phyloP scores from a whole-genome alignment of 1,140 invertebrate genomes.

The Bombus sibiricus region DNA sequence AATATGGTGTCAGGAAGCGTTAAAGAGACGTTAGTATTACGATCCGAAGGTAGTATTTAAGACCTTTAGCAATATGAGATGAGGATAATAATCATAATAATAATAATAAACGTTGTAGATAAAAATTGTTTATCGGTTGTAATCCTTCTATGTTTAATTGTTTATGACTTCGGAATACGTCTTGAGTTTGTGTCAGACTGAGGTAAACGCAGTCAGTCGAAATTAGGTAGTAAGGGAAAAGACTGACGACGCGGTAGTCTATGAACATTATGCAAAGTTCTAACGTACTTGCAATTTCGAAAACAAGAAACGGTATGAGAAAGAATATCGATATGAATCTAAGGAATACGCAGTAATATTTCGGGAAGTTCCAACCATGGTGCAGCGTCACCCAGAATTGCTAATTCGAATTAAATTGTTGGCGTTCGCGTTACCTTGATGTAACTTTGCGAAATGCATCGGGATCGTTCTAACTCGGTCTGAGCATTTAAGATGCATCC shows the following conservation, averaged over 20 bases:
- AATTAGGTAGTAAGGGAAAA: too few relatives aligned
- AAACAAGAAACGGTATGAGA: too few relatives aligned
- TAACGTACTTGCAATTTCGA: too few relatives aligned
- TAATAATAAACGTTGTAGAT: background rate
- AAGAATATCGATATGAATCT: background rate
- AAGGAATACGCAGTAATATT: background rate
- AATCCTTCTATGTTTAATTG: too few relatives aligned
- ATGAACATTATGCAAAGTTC: too few relatives aligned
- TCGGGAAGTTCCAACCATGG: background rate
- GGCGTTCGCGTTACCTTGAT: background rate
- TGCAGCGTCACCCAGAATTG: slow-evolving; percentile 40
- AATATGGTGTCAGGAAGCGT: background rate
- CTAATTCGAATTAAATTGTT: slow-evolving; percentile 34
- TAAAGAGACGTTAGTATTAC: background rate
- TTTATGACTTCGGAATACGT: too few relatives aligned
- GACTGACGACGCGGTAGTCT: too few relatives aligned
- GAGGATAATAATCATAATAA: background rate
- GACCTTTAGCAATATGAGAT: background rate
- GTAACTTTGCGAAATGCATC: slow-evolving; percentile 29
- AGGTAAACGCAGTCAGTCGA: too few relatives aligned
- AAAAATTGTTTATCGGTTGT: background rate
- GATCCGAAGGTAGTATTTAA: background rate
- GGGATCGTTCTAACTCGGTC: background rate
- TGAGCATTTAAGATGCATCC: slow-evolving; percentile 29
- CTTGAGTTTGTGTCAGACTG: too few relatives aligned